Evolutionary conservation across 2,888 invertebrate genomes (phyloP).

Genomic region (Drosophila prolongata): DNA sequence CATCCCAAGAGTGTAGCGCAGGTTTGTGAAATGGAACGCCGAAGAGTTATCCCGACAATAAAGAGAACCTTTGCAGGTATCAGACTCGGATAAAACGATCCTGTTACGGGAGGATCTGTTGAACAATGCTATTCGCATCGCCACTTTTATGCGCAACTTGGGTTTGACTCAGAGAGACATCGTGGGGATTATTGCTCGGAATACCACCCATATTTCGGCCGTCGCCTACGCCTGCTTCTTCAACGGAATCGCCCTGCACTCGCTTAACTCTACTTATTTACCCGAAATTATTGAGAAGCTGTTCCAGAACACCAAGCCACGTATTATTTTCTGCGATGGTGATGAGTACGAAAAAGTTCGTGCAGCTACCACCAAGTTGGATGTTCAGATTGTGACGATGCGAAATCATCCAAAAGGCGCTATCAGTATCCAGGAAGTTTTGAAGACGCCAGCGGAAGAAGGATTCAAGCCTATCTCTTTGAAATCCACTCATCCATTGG

Average conservation of each 20-base stretch:
- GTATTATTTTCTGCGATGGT: conserved; percentile 58
- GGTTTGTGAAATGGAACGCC: conserved; percentile 5
- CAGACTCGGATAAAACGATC: conserved; percentile 52
- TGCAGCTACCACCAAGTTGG: conserved; percentile 13
- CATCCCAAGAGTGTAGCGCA: conserved; percentile 54
- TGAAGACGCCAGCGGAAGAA: conserved; percentile 24
- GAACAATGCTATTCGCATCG: conserved; percentile 60
- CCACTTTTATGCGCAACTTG: conserved; percentile 53
- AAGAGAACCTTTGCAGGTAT: conserved; percentile 42
- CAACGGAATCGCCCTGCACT: conserved; percentile 63
- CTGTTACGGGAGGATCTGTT: conserved; percentile 54
- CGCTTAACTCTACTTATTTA: conserved; percentile 53
- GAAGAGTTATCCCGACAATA: too few species aligned
- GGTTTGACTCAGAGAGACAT: conserved; percentile 63
- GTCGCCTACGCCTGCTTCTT: conserved; percentile 69
- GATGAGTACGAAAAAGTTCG: conserved; percentile 50
- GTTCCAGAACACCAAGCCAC: conserved; percentile 62
- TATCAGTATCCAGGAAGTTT: conserved; percentile 45
- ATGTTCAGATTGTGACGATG: conserved; percentile 51
- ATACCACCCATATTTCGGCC: conserved; percentile 62
- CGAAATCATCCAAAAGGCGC: conserved; percentile 38
- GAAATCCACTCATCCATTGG: conserved; percentile 63
- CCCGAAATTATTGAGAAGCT: conserved; percentile 48
- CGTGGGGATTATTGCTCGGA: conserved; percentile 69
- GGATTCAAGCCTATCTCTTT: conserved; percentile 56